Evolutionary conservation across 2,797 vertebrate species (phyloP).

Genomic region (Enteromius trimaculatus): DNA sequence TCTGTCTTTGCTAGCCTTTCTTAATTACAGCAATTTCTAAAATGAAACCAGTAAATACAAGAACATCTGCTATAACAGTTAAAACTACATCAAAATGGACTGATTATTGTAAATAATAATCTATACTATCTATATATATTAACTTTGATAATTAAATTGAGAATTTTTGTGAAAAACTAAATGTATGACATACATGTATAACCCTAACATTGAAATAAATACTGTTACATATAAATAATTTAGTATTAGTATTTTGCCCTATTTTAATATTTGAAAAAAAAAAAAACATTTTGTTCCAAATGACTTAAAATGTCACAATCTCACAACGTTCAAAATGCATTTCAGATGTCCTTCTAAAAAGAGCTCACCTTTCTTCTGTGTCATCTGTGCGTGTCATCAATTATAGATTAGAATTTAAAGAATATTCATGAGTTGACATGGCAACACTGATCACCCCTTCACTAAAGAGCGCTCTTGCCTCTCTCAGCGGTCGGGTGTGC

Average conservation of each 20-base stretch:
- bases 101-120: neutral
- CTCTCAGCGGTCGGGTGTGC: conserved; percentile 74
- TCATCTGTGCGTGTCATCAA: conserved; percentile 62
- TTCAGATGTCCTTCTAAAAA: conserved; percentile 15
- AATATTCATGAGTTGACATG: conserved; percentile 75
- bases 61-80: neutral
- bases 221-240: neutral
- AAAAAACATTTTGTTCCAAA: neutral
- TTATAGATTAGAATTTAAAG: conserved; percentile 66
- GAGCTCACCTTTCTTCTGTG: conserved; percentile 29
- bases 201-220: neutral
- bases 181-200: neutral
- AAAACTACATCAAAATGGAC: neutral
- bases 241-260: neutral
- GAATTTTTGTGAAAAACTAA: neutral
- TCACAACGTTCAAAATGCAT: neutral
- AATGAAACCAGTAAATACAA: neutral
- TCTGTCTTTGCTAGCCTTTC: conserved; percentile 46
- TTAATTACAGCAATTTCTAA: conserved; percentile 48
- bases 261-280: neutral
- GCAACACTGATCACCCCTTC: conserved; percentile 77
- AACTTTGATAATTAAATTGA: neutral
- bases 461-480: conserved; percentile 75
- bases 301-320: neutral
- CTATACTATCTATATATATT: neutral